Base-by-base conservation (phyloP, 1,140 invertebrate genomes). In the Neodiprion pinetum region DNA sequence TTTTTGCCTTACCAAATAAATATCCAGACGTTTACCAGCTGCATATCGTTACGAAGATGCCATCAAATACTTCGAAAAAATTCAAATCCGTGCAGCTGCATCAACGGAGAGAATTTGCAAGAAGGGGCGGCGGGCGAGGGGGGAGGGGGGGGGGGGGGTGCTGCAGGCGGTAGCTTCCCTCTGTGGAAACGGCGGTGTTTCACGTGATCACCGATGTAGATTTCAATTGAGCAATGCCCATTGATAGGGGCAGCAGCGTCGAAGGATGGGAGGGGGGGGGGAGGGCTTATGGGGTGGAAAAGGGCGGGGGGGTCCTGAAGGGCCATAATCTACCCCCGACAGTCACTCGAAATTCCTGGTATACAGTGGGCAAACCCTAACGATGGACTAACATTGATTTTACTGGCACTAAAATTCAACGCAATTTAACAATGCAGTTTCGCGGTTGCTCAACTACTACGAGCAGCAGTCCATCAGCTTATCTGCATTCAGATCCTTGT, bases 141-240 rank as follows among this genome's bases (percentile, higher is more conserved):
- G 10, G 67, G 0, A 28, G 17, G 17, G 40, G 28, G 66, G 49
- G 48, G 28, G n/a, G 65, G 53, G 48, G 66, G 73, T 61, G 10
- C 73, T 74, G 74, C 69, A 68, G 50, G 49, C 74, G 69, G 73
- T 69, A 40, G 28, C 28, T 40, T 40, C 28, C 28, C 28, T 40
- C 28, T 40, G 28, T 40, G 1, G 28, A 40, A 40, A 40, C 28
- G 28, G 72, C 77, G 73, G 73, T 76, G 76, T 76, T 72, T 74
- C 68, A 77, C 76, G 74, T 77, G 76, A 79, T 77, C 82, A 80
- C 77, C 75, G 78, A 80, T 79, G 80, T 83, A 80, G 80, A 83
- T 85, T 84, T 82, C 83, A 83, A 84, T 85, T 77, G 83, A 77
- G 77, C 75, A 78, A 76, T 82, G 79, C 80, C 81, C 80, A 81